Conservation (phyloP, 2,797 vertebrate genomes). For the Diglossa cyanea region DNA sequence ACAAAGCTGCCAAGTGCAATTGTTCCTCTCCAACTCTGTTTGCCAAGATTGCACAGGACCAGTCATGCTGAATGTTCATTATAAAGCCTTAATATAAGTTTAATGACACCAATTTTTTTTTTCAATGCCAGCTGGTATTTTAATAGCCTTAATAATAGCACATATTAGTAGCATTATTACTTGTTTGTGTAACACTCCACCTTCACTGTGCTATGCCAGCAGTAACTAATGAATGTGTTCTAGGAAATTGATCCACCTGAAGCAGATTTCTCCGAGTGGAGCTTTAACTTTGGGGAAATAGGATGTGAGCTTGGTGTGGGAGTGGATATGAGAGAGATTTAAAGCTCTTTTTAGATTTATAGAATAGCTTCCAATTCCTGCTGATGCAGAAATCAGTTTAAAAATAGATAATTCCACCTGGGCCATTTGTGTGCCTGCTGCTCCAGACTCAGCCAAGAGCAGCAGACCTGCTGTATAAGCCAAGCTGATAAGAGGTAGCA, state of each 20-base stretch:
- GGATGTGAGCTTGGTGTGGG: not conserved
- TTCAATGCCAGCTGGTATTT: not conserved
- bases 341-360: not conserved
- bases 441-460: not conserved
- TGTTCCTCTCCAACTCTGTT: not conserved
- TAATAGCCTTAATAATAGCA: not conserved
- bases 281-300: not conserved
- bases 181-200: not conserved
- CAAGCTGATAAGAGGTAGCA: not conserved
- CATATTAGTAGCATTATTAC: not conserved
- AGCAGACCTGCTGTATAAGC: not conserved
- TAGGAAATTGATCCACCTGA: not conserved
- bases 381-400: not conserved
- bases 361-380: not conserved
- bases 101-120: not conserved
- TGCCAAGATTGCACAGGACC: not conserved
- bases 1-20: fast-evolving
- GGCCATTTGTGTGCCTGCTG: not conserved
- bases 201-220: not conserved
- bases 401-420: constrained; percentile 19
- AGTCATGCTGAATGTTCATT: not conserved
- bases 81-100: not conserved
- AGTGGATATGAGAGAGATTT: not conserved
- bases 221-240: not conserved
- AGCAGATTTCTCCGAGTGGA: not conserved